These are phyloP conservation scores for Phorcus lineatus DNA, from an alignment of 2,888 invertebrate genomes.

Conservation along the genomic window DNA sequence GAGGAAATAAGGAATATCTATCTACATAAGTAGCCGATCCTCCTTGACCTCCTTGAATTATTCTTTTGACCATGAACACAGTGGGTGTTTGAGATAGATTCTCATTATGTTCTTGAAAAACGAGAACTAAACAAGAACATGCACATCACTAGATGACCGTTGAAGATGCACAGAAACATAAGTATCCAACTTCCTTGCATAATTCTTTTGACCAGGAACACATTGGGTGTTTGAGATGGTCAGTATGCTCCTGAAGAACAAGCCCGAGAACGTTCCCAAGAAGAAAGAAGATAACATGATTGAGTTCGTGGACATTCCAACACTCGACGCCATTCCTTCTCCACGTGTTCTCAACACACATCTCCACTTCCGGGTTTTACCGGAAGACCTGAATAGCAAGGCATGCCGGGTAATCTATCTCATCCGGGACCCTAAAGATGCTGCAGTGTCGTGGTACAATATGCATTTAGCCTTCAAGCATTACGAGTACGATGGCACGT, in stretches of 20 bases:
- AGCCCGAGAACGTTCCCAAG: neutral
- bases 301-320: neutral
- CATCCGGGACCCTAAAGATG: neutral
- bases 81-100: too few relatives aligned
- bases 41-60: too few relatives aligned
- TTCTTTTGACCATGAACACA: too few relatives aligned
- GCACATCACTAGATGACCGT: too few relatives aligned
- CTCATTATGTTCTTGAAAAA: too few relatives aligned
- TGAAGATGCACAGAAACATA: too few relatives aligned
- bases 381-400: neutral
- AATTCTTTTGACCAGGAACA: neutral
- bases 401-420: constrained; percentile 5
- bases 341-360: neutral
- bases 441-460: neutral
- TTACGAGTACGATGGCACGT: neutral
- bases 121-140: too few relatives aligned
- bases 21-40: too few relatives aligned
- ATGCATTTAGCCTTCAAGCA: neutral
- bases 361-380: neutral
- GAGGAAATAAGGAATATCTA: too few relatives aligned
- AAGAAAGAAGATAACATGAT: constrained; percentile 8
- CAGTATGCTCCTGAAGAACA: neutral
- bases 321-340: neutral
- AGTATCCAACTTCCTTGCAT: too few relatives aligned
- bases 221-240: neutral